Conservation (phyloP, 2,113 vertebrate species). For the Clupea harengus region DNA sequence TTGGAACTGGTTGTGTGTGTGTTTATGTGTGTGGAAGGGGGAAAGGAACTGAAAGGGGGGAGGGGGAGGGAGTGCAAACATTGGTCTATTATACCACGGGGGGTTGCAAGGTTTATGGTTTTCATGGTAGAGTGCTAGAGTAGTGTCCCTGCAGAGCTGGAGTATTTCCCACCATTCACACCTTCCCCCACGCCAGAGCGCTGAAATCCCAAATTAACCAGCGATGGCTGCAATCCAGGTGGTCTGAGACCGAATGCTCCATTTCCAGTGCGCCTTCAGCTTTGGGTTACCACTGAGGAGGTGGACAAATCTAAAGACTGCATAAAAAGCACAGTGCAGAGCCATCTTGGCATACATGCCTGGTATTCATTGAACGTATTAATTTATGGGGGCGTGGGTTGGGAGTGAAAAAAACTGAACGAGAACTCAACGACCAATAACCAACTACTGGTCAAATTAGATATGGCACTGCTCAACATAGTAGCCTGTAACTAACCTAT, state of each 20-base stretch:
- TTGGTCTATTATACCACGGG: background rate
- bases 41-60: background rate
- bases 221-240: background rate
- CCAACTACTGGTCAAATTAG: too few species aligned
- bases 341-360: background rate
- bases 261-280: background rate
- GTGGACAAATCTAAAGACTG: background rate
- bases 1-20: background rate
- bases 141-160: background rate
- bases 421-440: too few species aligned
- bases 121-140: background rate
- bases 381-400: background rate
- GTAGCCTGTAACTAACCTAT: too few species aligned
- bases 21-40: background rate
- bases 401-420: too few species aligned
- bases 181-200: background rate
- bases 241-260: background rate
- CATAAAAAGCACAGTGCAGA: background rate
- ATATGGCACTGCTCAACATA: too few species aligned
- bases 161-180: conserved; percentile 13
- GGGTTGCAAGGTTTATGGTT: background rate
- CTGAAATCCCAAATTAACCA: background rate
- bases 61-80: background rate
- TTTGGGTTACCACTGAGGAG: background rate
- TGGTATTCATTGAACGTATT: background rate